Evolutionary conservation across 2,888 invertebrate species (phyloP).

Genomic region (Euplagia quadripunctaria): DNA sequence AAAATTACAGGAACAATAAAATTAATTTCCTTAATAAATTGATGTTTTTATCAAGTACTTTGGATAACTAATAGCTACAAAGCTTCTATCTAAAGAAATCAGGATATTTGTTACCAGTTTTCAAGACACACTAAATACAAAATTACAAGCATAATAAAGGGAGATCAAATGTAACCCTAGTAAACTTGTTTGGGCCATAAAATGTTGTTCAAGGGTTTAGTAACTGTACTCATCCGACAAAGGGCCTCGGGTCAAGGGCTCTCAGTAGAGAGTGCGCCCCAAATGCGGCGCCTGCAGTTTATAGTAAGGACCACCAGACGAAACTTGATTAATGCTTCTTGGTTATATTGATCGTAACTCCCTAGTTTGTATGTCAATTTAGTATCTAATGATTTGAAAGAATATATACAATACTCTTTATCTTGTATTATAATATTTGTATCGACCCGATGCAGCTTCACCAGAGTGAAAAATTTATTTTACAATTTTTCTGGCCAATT

Average conservation of each 20-base stretch:
- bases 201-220: conserved; percentile 50
- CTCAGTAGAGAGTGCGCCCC: conserved; percentile 46
- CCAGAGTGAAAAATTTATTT: no score
- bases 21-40: no score
- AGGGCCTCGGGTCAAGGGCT: conserved; percentile 67
- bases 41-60: no score
- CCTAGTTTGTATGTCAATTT: not conserved
- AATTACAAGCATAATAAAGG: conserved; percentile 8
- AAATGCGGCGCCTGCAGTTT: conserved; percentile 55
- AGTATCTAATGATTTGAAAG: not conserved
- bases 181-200: conserved; percentile 47
- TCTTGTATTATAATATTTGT: no score
- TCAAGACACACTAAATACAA: not conserved
- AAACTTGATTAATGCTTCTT: conserved; percentile 55
- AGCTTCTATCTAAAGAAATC: not conserved
- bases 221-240: conserved; percentile 61
- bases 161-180: conserved; percentile 14
- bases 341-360: conserved; percentile 5
- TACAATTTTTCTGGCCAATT: no score
- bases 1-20: no score
- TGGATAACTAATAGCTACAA: not conserved
- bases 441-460: no score
- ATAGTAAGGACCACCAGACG: conserved; percentile 51
- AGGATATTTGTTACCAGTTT: not conserved
- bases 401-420: not conserved